Base-by-base conservation (phyloP, 2,113 vertebrate genomes). In the Archilochus colubris region DNA sequence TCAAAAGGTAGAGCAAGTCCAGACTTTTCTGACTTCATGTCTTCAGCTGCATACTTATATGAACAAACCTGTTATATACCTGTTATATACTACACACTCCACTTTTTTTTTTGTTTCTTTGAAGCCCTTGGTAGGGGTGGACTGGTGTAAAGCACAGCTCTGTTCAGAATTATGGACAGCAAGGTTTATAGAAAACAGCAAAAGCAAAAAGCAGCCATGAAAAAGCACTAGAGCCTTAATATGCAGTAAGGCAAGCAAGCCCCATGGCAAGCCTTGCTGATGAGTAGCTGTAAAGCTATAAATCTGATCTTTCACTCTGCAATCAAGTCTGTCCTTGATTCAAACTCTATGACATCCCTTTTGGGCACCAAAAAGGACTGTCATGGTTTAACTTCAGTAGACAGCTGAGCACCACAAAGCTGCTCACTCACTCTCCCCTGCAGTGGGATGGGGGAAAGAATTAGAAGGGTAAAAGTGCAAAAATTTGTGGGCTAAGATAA, bases 361-460 rank as follows among this genome's bases (percentile, higher is more conserved):
- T 0, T 67, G 21, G 33, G 18, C 43, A 68, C 5, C n/a, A 62
- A 67, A 73, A 73, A 53, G 9, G 31, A 53, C 15, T 43, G 38
- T n/a, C 2, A 0, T 33, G 25, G 23, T 61, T 86, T 64, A 57
- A 73, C 11, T 11, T 9, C 40, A 57, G 17, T 1, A 48, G 38
- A 38, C n/a, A 79, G 53, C 70, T 76, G 17, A 64, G 13, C 48
- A 25, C 12, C 31, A 28, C 16, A 27, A 4, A 76, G 30, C n/a
- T 0, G 0, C n/a, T 67, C 6, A 0, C 38, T 67, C 6, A 0
- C 7, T 66, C 15, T 11, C 22, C 66, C 7, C 63, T 40, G 7
- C 67, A 59, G 24, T 10, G 58, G 70, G n/a, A 76, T 19, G 12
- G 30, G 10, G 27, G n/a, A 79, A n/a, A 87, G 48, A 92, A 75